phyloP scores from a whole-genome alignment of 1,140 invertebrate species.

The Ganaspis sp. region DNA sequence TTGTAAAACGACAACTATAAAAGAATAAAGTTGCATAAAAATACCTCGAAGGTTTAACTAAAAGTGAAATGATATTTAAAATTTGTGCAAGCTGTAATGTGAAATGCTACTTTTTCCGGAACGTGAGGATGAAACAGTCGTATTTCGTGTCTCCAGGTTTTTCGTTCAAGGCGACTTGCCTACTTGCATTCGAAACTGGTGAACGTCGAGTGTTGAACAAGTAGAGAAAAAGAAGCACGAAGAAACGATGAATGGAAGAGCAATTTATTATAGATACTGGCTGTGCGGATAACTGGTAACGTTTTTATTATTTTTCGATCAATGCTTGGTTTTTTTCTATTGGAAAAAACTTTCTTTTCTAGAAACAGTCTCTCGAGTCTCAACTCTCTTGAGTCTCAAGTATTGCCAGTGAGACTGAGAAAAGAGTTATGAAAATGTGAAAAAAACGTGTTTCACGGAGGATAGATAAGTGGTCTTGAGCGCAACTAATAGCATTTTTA shows the following conservation, averaged over 20 bases:
- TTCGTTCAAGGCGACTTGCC: conserved; percentile 18
- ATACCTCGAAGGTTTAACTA: no score
- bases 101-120: not conserved
- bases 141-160: conserved; percentile 19
- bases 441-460: not conserved
- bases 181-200: not conserved
- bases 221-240: not conserved
- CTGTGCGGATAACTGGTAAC: conserved; percentile 4
- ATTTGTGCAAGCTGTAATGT: conserved; percentile 32
- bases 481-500: conserved; percentile 55
- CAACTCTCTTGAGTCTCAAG: not conserved
- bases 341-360: not conserved
- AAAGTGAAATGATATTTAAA: conserved; percentile 8
- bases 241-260: conserved; percentile 3
- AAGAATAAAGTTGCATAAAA: no score
- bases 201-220: not conserved
- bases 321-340: not conserved
- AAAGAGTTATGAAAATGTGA: not conserved
- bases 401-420: not conserved
- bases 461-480: conserved; percentile 45
- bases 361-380: not conserved
- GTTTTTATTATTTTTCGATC: not conserved
- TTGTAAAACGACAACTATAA: no score
- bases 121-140: conserved; percentile 10
- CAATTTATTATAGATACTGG: conserved; percentile 5